These are phyloP conservation scores for Pelmatolapia mariae DNA, from an alignment of 2,113 vertebrate species.

Conservation along the genomic window DNA sequence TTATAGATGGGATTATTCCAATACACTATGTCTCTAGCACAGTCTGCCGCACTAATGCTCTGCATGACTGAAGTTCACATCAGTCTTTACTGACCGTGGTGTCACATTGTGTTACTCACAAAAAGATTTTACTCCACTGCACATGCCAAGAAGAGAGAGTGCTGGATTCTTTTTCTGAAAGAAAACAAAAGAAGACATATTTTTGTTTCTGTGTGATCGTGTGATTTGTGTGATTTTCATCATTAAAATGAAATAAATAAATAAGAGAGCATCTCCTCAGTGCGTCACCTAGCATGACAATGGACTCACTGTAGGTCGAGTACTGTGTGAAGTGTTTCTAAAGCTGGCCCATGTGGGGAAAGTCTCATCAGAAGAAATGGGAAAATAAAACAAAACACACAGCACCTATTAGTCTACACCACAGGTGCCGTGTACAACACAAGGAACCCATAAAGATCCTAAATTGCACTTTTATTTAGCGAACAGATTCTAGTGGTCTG, in stretches of 20 bases:
- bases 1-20: slow-evolving; percentile 8
- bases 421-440: slow-evolving; percentile 13
- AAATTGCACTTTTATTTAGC: slow-evolving; percentile 51
- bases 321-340: neutral
- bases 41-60: neutral
- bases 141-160: neutral
- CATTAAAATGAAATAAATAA: neutral
- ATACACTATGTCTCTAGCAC: neutral
- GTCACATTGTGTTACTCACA: slow-evolving; percentile 28
- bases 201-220: neutral
- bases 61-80: slow-evolving; percentile 27
- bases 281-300: neutral
- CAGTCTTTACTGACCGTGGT: slow-evolving; percentile 1
- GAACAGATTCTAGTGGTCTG: slow-evolving; percentile 13
- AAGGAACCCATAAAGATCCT: slow-evolving; percentile 26
- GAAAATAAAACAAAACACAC: neutral
- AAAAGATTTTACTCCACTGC: neutral
- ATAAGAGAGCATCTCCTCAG: neutral
- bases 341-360: neutral
- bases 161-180: neutral
- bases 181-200: neutral
- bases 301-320: neutral
- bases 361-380: neutral
- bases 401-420: neutral
- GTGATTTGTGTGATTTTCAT: neutral